These are phyloP conservation scores for Microcebus griseorufus DNA, from an alignment of 2,113 vertebrate species.

Conservation along the genomic window DNA sequence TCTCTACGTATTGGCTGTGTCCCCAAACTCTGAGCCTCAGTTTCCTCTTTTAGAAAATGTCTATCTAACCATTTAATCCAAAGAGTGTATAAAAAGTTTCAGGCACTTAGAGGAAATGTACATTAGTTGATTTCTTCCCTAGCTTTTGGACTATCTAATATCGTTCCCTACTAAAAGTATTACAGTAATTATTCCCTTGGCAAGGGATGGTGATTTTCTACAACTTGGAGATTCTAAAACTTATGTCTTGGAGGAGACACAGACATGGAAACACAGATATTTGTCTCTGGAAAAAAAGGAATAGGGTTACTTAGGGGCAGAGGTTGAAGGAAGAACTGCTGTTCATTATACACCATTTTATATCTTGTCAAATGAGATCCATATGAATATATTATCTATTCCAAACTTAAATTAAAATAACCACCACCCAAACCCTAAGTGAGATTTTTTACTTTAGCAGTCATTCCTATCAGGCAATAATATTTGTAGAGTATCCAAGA, in stretches of 20 bases:
- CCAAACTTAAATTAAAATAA: background rate
- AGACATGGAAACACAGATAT: background rate
- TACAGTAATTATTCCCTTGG: background rate
- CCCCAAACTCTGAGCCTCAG: background rate
- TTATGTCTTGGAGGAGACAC: background rate
- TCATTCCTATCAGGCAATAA: background rate
- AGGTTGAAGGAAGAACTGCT: background rate
- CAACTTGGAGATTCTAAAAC: background rate
- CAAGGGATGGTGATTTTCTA: background rate
- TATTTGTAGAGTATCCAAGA: background rate
- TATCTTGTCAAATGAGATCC: background rate
- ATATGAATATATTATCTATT: background rate
- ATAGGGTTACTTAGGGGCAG: background rate
- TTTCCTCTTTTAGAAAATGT: background rate
- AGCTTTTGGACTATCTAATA: background rate
- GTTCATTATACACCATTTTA: background rate
- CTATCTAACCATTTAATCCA: background rate
- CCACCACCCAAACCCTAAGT: background rate
- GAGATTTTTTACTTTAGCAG: background rate
- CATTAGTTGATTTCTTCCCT: background rate
- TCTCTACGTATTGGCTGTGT: background rate
- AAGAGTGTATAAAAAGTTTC: background rate
- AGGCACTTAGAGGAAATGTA: background rate
- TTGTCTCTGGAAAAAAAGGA: background rate
- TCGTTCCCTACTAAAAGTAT: background rate